phyloP scores from a whole-genome alignment of 2,888 invertebrate species.

The Cepaea hortensis region DNA sequence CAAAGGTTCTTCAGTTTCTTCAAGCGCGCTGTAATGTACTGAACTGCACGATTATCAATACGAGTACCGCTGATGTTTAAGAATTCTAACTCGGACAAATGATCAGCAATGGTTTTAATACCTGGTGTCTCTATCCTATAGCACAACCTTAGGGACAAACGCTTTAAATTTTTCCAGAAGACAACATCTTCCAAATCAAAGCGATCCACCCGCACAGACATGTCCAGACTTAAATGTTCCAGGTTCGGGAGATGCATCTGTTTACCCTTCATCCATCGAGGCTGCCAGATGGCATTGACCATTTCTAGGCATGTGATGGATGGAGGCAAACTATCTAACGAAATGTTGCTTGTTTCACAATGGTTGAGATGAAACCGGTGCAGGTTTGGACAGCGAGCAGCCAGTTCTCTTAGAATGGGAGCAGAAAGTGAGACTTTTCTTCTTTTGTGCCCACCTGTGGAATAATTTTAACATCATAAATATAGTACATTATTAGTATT shows the following conservation, averaged over 20 bases:
- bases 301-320: constrained; percentile 57
- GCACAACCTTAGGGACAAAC: constrained; percentile 59
- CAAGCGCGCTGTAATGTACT: constrained; percentile 60
- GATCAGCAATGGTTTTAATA: constrained; percentile 55
- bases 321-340: constrained; percentile 56
- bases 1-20: constrained; percentile 55
- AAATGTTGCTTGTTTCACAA: constrained; percentile 58
- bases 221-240: constrained; percentile 55
- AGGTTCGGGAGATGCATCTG: constrained; percentile 57
- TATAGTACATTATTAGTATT: neutral
- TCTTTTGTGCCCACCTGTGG: constrained; percentile 56
- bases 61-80: constrained; percentile 56
- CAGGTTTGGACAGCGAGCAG: constrained; percentile 67
- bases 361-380: constrained; percentile 57
- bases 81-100: constrained; percentile 52
- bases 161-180: constrained; percentile 54
- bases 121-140: constrained; percentile 59
- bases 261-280: constrained; percentile 61
- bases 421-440: constrained; percentile 64
- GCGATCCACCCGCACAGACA: constrained; percentile 58
- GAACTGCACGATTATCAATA: constrained; percentile 60
- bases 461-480: neutral
- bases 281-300: constrained; percentile 58
- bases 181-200: constrained; percentile 58
- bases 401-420: constrained; percentile 66